Conservation (phyloP, 2,113 vertebrate species). For the Labrus mixtus region DNA sequence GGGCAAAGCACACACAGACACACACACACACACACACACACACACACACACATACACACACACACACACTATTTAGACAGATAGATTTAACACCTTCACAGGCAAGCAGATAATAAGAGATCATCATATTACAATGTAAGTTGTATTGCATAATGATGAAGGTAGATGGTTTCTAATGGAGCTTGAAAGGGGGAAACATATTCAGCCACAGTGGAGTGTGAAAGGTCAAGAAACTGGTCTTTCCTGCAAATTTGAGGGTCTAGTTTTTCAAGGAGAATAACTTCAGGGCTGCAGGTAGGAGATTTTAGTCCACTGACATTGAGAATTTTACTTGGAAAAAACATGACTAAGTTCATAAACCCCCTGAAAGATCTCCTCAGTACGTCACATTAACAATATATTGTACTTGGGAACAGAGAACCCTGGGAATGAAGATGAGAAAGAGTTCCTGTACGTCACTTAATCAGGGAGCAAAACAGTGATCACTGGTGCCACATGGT, state of each 20-base stretch:
- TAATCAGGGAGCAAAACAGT: constrained; percentile 21
- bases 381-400: neutral
- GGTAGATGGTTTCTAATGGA: too few relatives aligned
- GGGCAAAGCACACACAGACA: constrained; percentile 28
- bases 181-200: too few relatives aligned
- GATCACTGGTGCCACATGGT: neutral
- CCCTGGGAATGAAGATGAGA: constrained; percentile 7
- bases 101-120: constrained; percentile 30
- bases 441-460: constrained; percentile 34
- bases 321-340: too few relatives aligned
- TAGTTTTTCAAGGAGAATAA: neutral
- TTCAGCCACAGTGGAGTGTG: too few relatives aligned
- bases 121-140: too few relatives aligned
- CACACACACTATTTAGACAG: too few relatives aligned
- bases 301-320: too few relatives aligned
- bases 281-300: neutral
- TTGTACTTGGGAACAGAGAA: neutral
- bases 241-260: neutral
- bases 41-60: too few relatives aligned
- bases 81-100: too few relatives aligned
- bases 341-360: neutral
- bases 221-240: neutral
- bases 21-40: constrained; percentile 42
- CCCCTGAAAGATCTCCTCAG: neutral
- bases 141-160: too few relatives aligned